Base-by-base conservation (phyloP, 2,888 invertebrate genomes). In the Morinoia aosen region DNA sequence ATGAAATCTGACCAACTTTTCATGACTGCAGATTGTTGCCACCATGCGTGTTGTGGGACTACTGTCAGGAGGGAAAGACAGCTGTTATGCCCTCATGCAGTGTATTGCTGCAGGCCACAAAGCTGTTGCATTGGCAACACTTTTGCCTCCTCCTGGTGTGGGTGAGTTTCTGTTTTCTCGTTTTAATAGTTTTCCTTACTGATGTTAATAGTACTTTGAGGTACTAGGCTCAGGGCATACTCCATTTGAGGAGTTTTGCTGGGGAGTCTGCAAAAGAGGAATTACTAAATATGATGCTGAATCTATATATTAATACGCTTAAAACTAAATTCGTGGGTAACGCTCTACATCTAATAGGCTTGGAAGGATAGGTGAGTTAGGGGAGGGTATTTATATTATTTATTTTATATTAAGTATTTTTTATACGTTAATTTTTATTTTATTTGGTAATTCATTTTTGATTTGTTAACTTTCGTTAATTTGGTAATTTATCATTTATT, bases 1-100 rank as follows among this genome's bases (percentile, higher is more conserved):
- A 48, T 48, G 48, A 48, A 48, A 48, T 48, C 48, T 48, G 5
- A 48, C 2, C 0, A 0, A 0, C 90, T 4, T 90, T 90, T 40
- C 11, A 11, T n/a, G 1, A 16, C 57, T 57, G 39, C 58, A 93
- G 93, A 57, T 93, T 25, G 12, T 57, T 93, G 93, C 56, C 64
- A 95, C 25, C 33, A 96, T 96, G 96, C 95, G 96, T 48, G 96
- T 96, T 48, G 96, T 98, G 97, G 99, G 98, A 96, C 98, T 99
- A 97, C 98, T 99, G 97, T 99, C 99, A 97, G 99, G 99, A 97
- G 99, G 99, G 97, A 99, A 99, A 98, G 99, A 99, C 98, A 99
- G 99, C 98, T 99, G 99, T 97, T 99, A 98, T 98, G 99, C 99
- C 97, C 98, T 99, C 98, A 98, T 99, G 98, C 99, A 99, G 98